Conservation (phyloP, 2,888 invertebrate genomes). For the Laspeyria flexula region DNA sequence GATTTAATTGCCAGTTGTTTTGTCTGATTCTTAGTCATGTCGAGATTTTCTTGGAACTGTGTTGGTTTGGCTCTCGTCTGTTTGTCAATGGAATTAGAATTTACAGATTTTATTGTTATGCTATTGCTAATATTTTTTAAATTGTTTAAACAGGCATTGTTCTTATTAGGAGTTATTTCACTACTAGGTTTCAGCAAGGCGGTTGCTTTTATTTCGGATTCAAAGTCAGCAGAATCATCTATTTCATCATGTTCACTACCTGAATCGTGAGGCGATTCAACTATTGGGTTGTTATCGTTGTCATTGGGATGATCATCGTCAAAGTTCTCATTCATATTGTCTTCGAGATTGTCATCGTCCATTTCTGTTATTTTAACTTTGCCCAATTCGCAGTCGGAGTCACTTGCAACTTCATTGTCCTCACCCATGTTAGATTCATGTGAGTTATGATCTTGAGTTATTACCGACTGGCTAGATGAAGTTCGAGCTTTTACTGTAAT, state of each 20-base stretch:
- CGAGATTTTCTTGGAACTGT: constrained; percentile 32
- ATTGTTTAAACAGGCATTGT: constrained; percentile 52
- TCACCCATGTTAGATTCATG: constrained; percentile 40
- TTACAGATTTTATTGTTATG: constrained; percentile 56
- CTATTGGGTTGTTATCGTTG: constrained; percentile 41
- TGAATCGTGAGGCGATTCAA: constrained; percentile 64
- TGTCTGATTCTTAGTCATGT: constrained; percentile 41
- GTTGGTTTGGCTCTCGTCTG: constrained; percentile 21
- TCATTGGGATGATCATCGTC: constrained; percentile 32
- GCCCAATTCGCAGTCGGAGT: constrained; percentile 53
- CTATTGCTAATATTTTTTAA: constrained; percentile 64
- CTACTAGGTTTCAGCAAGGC: constrained; percentile 46
- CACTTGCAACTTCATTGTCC: constrained; percentile 45
- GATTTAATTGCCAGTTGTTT: constrained; percentile 56
- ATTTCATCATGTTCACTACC: constrained; percentile 51
- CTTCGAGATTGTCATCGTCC: constrained; percentile 49
- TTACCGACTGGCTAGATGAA: constrained; percentile 46
- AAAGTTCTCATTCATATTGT: constrained; percentile 36
- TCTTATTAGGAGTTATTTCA: constrained; percentile 33
- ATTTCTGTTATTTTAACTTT: constrained; percentile 70
- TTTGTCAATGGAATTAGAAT: constrained; percentile 29
- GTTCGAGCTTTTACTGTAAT: constrained; percentile 71
- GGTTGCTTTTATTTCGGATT: constrained; percentile 52
- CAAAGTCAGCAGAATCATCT: constrained; percentile 53
- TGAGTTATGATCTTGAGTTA: constrained; percentile 42